Conservation (phyloP, 2,797 vertebrate genomes). For the Lepus oiostolus region DNA sequence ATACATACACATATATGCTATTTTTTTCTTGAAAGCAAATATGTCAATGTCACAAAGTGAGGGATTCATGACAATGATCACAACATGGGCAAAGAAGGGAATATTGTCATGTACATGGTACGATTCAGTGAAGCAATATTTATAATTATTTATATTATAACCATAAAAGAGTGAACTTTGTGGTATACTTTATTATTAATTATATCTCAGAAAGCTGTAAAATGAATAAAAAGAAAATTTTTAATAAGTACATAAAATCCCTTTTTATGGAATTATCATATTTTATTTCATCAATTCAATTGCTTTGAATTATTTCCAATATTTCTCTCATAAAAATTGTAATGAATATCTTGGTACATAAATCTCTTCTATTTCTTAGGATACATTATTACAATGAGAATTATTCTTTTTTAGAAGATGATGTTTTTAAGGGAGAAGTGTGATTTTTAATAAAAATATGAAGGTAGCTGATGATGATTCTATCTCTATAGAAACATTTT, state of each 20-base stretch:
- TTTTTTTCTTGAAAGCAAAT: no score
- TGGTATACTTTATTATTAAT: background rate
- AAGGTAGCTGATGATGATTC: constrained; percentile 31
- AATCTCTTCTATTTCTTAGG: constrained; percentile 37
- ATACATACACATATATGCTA: no score
- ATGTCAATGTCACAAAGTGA: no score
- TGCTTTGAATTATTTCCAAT: constrained; percentile 52
- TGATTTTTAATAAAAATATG: constrained; percentile 52
- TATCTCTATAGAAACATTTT: constrained; percentile 49
- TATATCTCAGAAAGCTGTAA: constrained; percentile 25
- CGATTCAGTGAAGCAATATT: no score
- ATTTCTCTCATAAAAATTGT: constrained; percentile 40
- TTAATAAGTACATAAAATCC: constrained; percentile 24
- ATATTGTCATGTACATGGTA: no score
- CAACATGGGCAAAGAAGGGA: no score
- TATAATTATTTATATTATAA: no score
- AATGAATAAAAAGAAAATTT: constrained; percentile 35
- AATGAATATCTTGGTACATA: constrained; percentile 15
- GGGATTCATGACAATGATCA: no score
- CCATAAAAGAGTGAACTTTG: background rate
- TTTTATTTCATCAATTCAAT: constrained; percentile 33
- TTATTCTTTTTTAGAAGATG: background rate
- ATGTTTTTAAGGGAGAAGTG: background rate
- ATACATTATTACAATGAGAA: constrained; percentile 29
- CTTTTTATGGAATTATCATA: constrained; percentile 23